Evolutionary conservation across 2,888 invertebrate genomes (phyloP), one percentile per base, ranked within the genome.

Genomic region (Eulithis prunata): DNA sequence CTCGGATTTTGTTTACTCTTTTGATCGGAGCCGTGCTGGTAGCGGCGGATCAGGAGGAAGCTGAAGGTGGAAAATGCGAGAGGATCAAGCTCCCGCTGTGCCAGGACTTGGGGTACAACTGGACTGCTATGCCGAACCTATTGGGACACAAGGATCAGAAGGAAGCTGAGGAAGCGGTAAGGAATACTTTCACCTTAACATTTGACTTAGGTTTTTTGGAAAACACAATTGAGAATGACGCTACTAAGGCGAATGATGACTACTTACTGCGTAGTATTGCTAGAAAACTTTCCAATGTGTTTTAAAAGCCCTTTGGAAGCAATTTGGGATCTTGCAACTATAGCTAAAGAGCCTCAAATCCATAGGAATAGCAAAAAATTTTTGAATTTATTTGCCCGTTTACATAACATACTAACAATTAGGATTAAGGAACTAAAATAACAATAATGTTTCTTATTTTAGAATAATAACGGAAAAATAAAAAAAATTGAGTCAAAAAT

Each of bases 101-200:
- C 85, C 95, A 95, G 84, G 96, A 96, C 78, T 93, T 98, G 84
- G 95, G 96, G 75, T 98, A 98, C 91, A 97, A 97, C 90, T 95
- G 96, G 91, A 98, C 98, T 36, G 95, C 95, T 43, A 96, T 97
- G 96, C 98, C 98, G 58, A 98, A 98, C 91, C 94, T 97, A 69
- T 95, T 97, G 88, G 97, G 96, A 1, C 97, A 98, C 84, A 94
- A 94, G 69, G 96, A 95, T 82, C 97, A 97, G 88, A 94, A 95
- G 77, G 96, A 97, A 81, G 97, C 97, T 61, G 96, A 96, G 80
- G 94, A 95, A 81, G 95, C 95, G 94, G 96, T 97, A 92, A 95
- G 90, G 28, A 51, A 32, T 32, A 32, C 6, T 32, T 32, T 5
- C 4, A 6, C 32, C 4, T 32, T 32, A 32, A 32, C 32, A 32